Evolutionary conservation across 2,888 invertebrate genomes (phyloP).

Genomic region (Hydraecia micacea): DNA sequence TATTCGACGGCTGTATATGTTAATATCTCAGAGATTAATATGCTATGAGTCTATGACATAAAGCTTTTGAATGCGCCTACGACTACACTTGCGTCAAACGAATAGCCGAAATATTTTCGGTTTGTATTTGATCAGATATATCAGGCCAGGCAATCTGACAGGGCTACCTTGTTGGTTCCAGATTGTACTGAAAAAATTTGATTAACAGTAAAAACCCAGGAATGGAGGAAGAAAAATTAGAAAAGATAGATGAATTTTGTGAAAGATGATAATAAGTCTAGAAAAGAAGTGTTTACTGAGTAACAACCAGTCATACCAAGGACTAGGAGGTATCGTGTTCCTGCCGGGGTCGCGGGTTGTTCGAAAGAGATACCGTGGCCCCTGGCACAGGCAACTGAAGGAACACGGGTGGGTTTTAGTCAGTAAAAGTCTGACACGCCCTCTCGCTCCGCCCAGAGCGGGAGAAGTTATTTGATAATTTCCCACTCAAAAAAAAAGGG

Average conservation of each 20-base stretch:
- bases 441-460: too few species aligned
- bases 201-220: too few species aligned
- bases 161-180: neutral
- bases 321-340: too few species aligned
- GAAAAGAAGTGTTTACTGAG: neutral
- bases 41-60: neutral
- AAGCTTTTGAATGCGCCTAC: constrained; percentile 12
- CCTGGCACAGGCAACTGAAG: too few species aligned
- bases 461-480: too few species aligned
- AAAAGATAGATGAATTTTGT: neutral
- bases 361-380: too few species aligned
- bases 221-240: neutral
- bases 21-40: constrained; percentile 44
- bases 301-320: too few species aligned
- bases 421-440: too few species aligned
- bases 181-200: neutral
- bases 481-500: too few species aligned
- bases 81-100: constrained; percentile 3
- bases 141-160: neutral
- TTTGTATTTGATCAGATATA: neutral
- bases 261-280: neutral
- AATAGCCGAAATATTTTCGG: constrained; percentile 15
- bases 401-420: too few species aligned
- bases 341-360: too few species aligned
- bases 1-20: constrained; percentile 45